Evolutionary conservation across 1,140 invertebrate genomes (phyloP), one percentile per base, ranked within the genome.

Genomic region (Drosophila paulistorum): DNA sequence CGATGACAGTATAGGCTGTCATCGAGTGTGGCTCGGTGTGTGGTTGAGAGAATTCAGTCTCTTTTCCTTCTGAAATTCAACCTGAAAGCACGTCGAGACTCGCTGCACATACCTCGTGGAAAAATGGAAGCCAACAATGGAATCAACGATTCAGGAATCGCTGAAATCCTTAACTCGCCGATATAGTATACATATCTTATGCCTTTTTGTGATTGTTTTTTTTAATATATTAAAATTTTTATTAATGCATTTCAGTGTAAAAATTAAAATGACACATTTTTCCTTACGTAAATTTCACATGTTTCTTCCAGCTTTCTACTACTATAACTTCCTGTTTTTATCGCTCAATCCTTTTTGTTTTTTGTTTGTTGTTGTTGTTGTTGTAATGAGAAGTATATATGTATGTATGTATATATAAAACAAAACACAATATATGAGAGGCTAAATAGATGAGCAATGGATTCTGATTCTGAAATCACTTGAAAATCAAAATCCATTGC

Each of bases 201-300:
- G 33, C 5, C 11, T 67, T 33, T 42, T 26, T 60, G 48, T 48
- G 17, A 1, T 17, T 17, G 17, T 17, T 17, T 68, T 78, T 74
- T 82, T 83, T 68, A 79, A 79, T 82, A 73, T 83, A 79, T 82
- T 82, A 82, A 81, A 82, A 82, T 81, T 81, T 82, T 82, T 82
- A 82, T 82, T 82, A 82, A 82, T 82, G 79, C 79, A 82, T 82
- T 82, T 82, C 79, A 83, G 75, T 83, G 80, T 83, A 83, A 83
- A 83, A 83, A 83, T 83, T 83, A 83, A 83, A 83, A 83, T 83
- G 80, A 83, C 80, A 83, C 80, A 83, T 79, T 79, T 83, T 83
- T 83, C 65, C 76, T 79, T 82, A 83, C 71, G 79, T 74, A 81
- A 83, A 82, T 83, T 83, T 82, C 80, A 83, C 80, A 83, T 83